phyloP scores from a whole-genome alignment of 2,888 invertebrate species.

The Lagria hirta region DNA sequence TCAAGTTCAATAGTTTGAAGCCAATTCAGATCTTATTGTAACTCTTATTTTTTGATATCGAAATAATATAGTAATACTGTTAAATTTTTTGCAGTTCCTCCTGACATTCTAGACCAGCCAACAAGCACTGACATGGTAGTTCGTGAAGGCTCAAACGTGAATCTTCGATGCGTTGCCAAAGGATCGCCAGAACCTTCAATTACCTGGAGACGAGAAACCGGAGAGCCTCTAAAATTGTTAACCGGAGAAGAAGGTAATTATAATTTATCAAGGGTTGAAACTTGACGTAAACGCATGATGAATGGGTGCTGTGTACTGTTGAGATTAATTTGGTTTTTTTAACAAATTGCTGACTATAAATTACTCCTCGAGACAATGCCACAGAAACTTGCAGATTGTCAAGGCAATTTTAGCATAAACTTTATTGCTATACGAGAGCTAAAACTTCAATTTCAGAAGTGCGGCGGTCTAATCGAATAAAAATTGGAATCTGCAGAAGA shows the following conservation, averaged over 20 bases:
- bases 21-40: too few relatives aligned
- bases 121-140: slow-evolving; percentile 86
- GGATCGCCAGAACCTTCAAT: slow-evolving; percentile 84
- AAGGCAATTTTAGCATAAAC: too few relatives aligned
- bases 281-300: slow-evolving; percentile 17
- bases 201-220: slow-evolving; percentile 84
- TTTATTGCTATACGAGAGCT: slow-evolving; percentile 1
- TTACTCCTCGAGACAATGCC: not conserved
- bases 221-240: slow-evolving; percentile 64
- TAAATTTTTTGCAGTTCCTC: slow-evolving; percentile 71
- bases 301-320: slow-evolving; percentile 4
- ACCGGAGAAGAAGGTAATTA: slow-evolving; percentile 68
- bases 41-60: too few relatives aligned
- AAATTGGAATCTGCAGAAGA: not conserved
- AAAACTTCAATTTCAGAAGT: too few relatives aligned
- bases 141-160: slow-evolving; percentile 83
- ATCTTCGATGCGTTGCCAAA: slow-evolving; percentile 81
- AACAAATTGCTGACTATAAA: not conserved
- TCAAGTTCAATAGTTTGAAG: too few relatives aligned
- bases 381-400: too few relatives aligned
- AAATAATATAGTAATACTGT: too few relatives aligned
- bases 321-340: slow-evolving; percentile 11
- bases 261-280: slow-evolving; percentile 15
- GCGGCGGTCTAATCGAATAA: too few relatives aligned
- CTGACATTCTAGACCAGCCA: slow-evolving; percentile 83